Evolutionary conservation across 2,888 invertebrate species (phyloP), one percentile per base, ranked within the genome.

Genomic region (Acholoe squamosa): DNA sequence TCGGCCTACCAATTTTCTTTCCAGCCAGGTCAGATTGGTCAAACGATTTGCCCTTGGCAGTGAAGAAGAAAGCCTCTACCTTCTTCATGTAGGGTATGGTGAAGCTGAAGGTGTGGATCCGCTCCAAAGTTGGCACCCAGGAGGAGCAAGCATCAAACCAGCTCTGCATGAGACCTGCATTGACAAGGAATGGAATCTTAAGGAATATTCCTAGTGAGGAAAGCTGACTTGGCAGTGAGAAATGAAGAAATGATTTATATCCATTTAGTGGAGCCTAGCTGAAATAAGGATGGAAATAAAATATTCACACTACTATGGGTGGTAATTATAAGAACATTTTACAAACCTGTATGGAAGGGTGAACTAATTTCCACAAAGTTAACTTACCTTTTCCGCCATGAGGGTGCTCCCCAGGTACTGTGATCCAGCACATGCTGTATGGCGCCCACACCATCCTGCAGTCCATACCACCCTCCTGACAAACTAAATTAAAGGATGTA

Each of bases 61-160:
- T 28, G 25, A n/a, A 71, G 71, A 71, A 71, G 25, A n/a, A 71
- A 16, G 7, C 14, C 12, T n/a, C 1, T 0, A n/a, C 28, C 25
- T 1, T 71, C 71, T 71, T 28, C 71, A 71, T 71, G 71, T 71
- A 25, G 25, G 71, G 28, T 14, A 28, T 71, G 28, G 71, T 71
- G 71, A 71, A 71, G 71, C n/a, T 5, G 71, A 71, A 71, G 14
- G 31, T 28, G 71, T 71, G 71, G 3, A 71, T 28, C 71, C 71
- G 25, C 71, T 71, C 71, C 71, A 71, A 25, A 28, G 71, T 71
- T 5, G 71, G 71, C 16, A 71, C 71, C 71, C 71, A 71, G 28
- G 71, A 28, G 25, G 71, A n/a, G 25, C 71, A 71, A 3, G 71
- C 25, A 25, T 71, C 71, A 25, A 71, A 71, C 71, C 71, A 71